Percentiles rank a stretch among this genome's conserved stretches.
phyloP scores from a whole-genome alignment of 1,140 invertebrate species.

The Apis mellifera region Amel_HAv3.1 CM009934.2:470501-471000 shows the following conservation, averaged over 20 bases:
- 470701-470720: constrained; percentile 33
- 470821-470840: too few species aligned
- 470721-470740: constrained; percentile 33
- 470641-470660: constrained; percentile 35
- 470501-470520: constrained; percentile 43
- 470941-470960: too few species aligned
- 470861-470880: too few species aligned
- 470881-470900: too few species aligned
- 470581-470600: constrained; percentile 54
- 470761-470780: neutral
- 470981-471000: too few species aligned
- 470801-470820: neutral
- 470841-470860: too few species aligned
- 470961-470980: too few species aligned
- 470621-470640: neutral
- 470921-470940: too few species aligned
- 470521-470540: constrained; percentile 51
- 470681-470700: constrained; percentile 40
- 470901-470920: too few species aligned
- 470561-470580: constrained; percentile 60
- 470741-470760: constrained; percentile 5
- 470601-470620: constrained; percentile 50
- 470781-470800: neutral
- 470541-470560: constrained; percentile 51
- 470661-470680: constrained; percentile 40